Evolutionary conservation across 2,113 vertebrate genomes (phyloP), one percentile per base, ranked within the genome.

Genomic region (Cyphotilapia sp.): DNA sequence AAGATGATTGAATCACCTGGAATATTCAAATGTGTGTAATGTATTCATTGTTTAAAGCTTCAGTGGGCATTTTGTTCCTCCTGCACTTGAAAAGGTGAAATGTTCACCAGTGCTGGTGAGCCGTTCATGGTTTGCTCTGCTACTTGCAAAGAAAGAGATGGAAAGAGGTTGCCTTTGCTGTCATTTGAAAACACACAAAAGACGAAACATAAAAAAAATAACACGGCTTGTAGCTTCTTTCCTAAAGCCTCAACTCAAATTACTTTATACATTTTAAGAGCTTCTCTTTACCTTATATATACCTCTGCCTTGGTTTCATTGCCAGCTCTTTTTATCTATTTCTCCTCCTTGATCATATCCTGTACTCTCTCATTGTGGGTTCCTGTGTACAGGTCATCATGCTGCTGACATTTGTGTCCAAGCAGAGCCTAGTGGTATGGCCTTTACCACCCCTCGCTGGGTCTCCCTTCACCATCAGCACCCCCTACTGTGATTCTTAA

Each of bases 351-450:
- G 87, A 91, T 91, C 85, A 86, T 92, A 87, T 89, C 80, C 47
- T 82, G 85, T 42, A 22, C 82, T 38, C 82, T 71, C 87, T 51
- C 91, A 3, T 49, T 90, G 35, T 90, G 86, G 91, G 85, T 88
- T 54, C 88, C 89, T 85, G 40, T 87, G 90, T 89, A 85, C 87
- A 93, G 91, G 87, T 87, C 74, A 81, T 94, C 91, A 84, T 87
- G 93, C 92, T 91, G 93, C 80, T 95, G 92, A 93, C 93, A 94
- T 96, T 95, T 95, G 92, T 94, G 92, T 94, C 90, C 84, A 83
- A 87, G 92, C 91, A 82, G 49, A 56, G 88, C 51, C 92, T 27
- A 13, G 57, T 91, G 88, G 91, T 89, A 91, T 95, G 93, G 92
- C 95, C 95, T 96, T 95, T 95, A 93, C 86, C 83, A 88, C 90